Conservation (phyloP, 2,888 invertebrate species). For the Eucriotettix oculatus region DNA sequence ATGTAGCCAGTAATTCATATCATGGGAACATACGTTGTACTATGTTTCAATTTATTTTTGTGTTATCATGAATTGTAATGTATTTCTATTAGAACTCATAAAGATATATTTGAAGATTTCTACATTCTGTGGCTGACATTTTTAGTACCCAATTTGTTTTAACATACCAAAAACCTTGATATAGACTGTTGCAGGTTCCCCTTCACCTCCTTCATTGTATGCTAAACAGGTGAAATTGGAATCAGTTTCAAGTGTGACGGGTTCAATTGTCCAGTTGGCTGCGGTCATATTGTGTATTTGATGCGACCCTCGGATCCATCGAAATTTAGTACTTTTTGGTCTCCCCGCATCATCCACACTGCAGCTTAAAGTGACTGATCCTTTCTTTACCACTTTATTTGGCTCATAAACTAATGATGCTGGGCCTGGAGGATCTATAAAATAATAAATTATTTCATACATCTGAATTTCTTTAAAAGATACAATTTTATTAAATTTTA, state of each 20-base stretch:
- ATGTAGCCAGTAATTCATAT: no score
- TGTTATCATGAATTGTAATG: no score
- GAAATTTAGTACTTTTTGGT: slow-evolving; percentile 33
- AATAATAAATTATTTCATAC: slow-evolving; percentile 5
- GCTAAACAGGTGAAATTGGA: slow-evolving; percentile 84
- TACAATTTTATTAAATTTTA: no score
- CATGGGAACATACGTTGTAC: no score
- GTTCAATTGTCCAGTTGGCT: slow-evolving; percentile 61
- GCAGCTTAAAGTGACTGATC: slow-evolving; percentile 67
- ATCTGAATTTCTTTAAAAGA: no score
- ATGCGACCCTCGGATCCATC: slow-evolving; percentile 63
- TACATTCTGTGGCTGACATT: no score
- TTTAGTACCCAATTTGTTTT: no score
- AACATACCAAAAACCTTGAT: slow-evolving; percentile 49
- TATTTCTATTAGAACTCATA: no score
- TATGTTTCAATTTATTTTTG: no score
- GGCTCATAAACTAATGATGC: slow-evolving; percentile 60
- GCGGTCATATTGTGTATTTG: slow-evolving; percentile 58
- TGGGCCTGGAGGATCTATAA: slow-evolving; percentile 68
- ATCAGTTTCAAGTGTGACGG: slow-evolving; percentile 68
- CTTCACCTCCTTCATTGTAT: slow-evolving; percentile 69
- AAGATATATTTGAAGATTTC: no score
- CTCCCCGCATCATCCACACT: slow-evolving; percentile 67
- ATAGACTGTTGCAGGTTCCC: slow-evolving; percentile 45
- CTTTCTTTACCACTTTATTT: slow-evolving; percentile 62